These are phyloP conservation scores for Castor canadensis DNA, from an alignment of 2,113 vertebrate species.

Conservation along the genomic window DNA sequence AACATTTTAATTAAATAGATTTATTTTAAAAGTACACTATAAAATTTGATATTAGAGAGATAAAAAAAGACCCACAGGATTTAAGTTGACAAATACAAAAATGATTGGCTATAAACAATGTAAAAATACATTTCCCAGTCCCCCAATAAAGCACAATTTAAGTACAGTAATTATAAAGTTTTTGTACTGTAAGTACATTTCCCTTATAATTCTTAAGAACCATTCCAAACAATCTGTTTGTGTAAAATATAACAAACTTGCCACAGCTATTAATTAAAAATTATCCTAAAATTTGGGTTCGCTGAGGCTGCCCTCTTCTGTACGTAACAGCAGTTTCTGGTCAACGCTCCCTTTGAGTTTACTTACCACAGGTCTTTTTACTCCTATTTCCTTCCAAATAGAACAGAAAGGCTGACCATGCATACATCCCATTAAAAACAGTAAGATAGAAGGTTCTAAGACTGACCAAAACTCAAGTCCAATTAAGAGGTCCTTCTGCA, in stretches of 20 bases:
- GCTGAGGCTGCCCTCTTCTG: not conserved
- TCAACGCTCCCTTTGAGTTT: not conserved
- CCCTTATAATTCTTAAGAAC: slow-evolving; percentile 49
- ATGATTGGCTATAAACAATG: slow-evolving; percentile 56
- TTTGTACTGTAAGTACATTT: not conserved
- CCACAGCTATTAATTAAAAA: not conserved
- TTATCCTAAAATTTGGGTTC: not conserved
- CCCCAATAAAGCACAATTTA: slow-evolving; percentile 56
- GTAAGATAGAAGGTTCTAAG: not conserved
- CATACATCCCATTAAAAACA: not conserved
- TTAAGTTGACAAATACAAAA: slow-evolving; percentile 76
- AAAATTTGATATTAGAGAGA: slow-evolving; percentile 71
- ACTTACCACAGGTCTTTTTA: not conserved
- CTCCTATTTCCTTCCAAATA: not conserved
- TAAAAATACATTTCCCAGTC: slow-evolving; percentile 65
- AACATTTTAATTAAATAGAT: slow-evolving; percentile 55
- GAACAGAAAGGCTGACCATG: not conserved
- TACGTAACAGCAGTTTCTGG: not conserved
- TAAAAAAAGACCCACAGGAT: slow-evolving; percentile 64
- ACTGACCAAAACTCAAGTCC: not conserved
- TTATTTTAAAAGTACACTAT: slow-evolving; percentile 82
- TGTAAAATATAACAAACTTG: slow-evolving; percentile 43
- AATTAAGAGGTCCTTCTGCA: not conserved
- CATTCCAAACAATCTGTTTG: slow-evolving; percentile 58
- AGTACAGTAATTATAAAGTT: slow-evolving; percentile 43